Base-by-base conservation (phyloP, 2,888 invertebrate genomes). In the Bellardia bayeri region DNA sequence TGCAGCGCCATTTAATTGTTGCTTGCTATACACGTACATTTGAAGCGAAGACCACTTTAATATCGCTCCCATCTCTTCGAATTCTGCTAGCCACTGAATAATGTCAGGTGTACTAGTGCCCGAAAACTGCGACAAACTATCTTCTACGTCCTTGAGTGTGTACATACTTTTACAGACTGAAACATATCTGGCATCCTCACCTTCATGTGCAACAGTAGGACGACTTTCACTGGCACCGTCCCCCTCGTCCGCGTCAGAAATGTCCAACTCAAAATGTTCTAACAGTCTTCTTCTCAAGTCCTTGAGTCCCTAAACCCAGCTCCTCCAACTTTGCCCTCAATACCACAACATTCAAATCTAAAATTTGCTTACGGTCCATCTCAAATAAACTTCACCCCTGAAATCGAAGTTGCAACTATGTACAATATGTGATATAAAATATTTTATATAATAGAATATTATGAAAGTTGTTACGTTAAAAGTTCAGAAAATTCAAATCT, bases 1-100 rank as follows among this genome's bases (percentile, higher is more conserved):
- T 16, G 87, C 86, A 5, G 86, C 80, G 5, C 83, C 86, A 4
- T 23, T 51, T 14, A 86, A 37, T 7, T 83, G 23, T 33, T 86
- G 78, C 7, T 42, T 42, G 4, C 42, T 7, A 11, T 42, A 42
- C 7, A 42, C 42, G 9, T 7, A 11, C 4, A 58, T 58, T 61
- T 86, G 82, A 3, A 82, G n/a, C 9, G 49, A 14, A 6, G 69
- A 71, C 83, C 82, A 83, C 40, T 66, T 51, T 6, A 87, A 75
- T 4, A 76, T 81, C 2, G 23, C 40, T n/a, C 69, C 81, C 75
- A 76, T 84, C 13, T 71, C 71, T 33, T 87, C 83, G 23, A 83
- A 81, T 7, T 86, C 69, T 5, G 2, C 16, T 16, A 74, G 13
- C 82, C 82, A 86, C 54, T 61, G 79, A 56, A 30, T 79, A 40